These are phyloP conservation scores for Phenganax subtilis DNA, from an alignment of 92 coral and sea anemone genomes.

Conservation along the genomic window DNA sequence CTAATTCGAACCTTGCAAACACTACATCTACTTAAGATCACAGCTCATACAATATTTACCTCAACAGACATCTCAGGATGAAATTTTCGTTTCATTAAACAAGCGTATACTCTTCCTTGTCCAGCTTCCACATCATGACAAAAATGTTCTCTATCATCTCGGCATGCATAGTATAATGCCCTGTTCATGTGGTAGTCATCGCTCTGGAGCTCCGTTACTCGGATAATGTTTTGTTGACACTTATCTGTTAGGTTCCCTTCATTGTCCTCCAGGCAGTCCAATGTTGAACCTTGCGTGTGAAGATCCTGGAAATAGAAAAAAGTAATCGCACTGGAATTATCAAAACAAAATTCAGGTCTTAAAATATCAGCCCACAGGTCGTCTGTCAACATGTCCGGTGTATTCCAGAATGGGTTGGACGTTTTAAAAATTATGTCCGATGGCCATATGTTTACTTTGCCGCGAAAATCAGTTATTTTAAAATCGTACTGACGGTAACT, in stretches of 20 bases:
- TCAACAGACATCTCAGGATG: constrained; percentile 71
- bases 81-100: constrained; percentile 68
- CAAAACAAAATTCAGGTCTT: not conserved
- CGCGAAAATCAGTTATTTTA: no score
- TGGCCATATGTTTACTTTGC: no score
- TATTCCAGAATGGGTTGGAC: no score
- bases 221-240: constrained; percentile 66
- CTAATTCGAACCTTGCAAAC: no score
- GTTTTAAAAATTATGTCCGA: no score
- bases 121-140: constrained; percentile 74
- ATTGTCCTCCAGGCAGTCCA: constrained; percentile 68
- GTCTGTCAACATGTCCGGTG: not conserved
- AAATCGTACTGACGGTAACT: no score
- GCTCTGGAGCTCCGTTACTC: constrained; percentile 81
- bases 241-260: constrained; percentile 43
- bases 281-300: constrained; percentile 77
- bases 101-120: constrained; percentile 76
- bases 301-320: constrained; percentile 51
- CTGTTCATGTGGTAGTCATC: constrained; percentile 89
- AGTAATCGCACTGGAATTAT: not conserved
- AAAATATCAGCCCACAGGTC: not conserved
- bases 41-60: constrained; percentile 45
- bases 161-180: constrained; percentile 86
- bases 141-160: constrained; percentile 79
- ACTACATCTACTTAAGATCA: no score